phyloP scores from a whole-genome alignment of 2,888 invertebrate genomes.

The Gymnocheta viridis region DNA sequence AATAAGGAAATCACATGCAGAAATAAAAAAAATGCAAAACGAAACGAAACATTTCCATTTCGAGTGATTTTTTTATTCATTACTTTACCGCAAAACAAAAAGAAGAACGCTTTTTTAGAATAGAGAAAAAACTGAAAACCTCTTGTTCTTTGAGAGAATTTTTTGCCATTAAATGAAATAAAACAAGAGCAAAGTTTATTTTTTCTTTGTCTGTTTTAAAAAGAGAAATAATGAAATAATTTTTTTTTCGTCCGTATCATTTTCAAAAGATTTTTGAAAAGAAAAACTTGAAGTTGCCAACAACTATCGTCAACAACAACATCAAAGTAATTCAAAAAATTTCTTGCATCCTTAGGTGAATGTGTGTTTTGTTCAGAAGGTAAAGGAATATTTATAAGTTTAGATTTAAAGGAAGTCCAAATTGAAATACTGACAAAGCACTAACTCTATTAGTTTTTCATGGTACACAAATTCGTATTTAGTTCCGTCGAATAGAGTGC shows the following conservation, averaged over 20 bases:
- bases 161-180: conserved; percentile 46
- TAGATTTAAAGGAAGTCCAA: too few species aligned
- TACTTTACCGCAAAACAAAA: conserved; percentile 48
- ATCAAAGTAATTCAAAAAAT: conserved; percentile 47
- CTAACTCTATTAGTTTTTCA: too few species aligned
- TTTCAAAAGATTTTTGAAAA: conserved; percentile 6
- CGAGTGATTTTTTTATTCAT: conserved; percentile 57
- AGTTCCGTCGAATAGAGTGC: too few species aligned
- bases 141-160: conserved; percentile 27
- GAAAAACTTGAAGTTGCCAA: conserved; percentile 10
- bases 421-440: too few species aligned
- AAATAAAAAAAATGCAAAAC: conserved; percentile 36
- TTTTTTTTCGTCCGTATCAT: background rate
- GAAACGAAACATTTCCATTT: conserved; percentile 41
- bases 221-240: conserved; percentile 54
- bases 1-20: conserved; percentile 40
- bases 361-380: background rate
- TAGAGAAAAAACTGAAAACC: background rate
- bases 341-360: conserved; percentile 4
- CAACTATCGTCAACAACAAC: conserved; percentile 14
- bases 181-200: conserved; percentile 15
- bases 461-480: too few species aligned
- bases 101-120: conserved; percentile 11
- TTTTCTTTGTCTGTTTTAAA: conserved; percentile 23
- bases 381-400: too few species aligned